Percentiles rank a stretch among this genome's conserved stretches.
phyloP scores from a whole-genome alignment of 1,140 invertebrate species.

The Cyclargus thomasi region DNA sequence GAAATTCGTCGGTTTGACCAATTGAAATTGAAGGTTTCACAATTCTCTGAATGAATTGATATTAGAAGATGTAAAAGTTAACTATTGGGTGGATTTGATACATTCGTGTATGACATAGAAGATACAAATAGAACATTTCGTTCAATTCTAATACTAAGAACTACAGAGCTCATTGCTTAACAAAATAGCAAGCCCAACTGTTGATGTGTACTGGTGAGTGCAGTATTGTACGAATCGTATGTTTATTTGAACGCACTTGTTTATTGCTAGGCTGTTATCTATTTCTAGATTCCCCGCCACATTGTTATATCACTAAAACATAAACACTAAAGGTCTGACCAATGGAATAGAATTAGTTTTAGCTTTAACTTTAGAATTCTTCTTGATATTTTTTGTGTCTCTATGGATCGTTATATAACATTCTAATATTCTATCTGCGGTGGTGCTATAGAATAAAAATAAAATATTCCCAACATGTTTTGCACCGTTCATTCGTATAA shows the following conservation, averaged over 20 bases:
- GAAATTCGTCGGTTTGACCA: neutral
- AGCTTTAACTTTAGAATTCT: no score
- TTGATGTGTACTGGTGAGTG: constrained; percentile 8
- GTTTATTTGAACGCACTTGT: constrained; percentile 30
- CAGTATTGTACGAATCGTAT: constrained; percentile 19
- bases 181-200: neutral
- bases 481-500: no score
- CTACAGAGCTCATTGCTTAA: neutral
- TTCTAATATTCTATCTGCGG: no score
- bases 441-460: no score
- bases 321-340: constrained; percentile 35
- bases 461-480: no score
- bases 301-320: constrained; percentile 46
- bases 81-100: no score
- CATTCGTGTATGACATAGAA: no score
- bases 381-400: no score
- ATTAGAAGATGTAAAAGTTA: neutral
- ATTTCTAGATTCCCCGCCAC: constrained; percentile 33
- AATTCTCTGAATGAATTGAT: neutral
- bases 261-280: constrained; percentile 26
- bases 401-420: no score
- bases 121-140: no score
- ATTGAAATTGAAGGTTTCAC: neutral
- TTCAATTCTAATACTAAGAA: neutral
- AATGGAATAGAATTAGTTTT: neutral